Conservation (phyloP, 2,888 invertebrate genomes). For the Yponomeuta sedellus region DNA sequence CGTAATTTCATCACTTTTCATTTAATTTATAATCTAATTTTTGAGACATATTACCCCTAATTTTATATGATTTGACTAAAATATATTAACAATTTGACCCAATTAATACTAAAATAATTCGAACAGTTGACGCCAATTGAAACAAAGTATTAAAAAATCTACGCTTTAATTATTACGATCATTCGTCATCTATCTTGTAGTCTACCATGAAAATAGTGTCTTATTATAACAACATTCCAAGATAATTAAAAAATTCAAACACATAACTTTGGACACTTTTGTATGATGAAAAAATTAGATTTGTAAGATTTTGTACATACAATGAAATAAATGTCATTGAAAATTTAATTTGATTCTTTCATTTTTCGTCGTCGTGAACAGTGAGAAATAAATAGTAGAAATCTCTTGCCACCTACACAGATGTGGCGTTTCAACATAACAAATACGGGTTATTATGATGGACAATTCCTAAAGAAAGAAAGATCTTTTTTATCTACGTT, state of each 20-base stretch:
- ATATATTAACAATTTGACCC: slow-evolving; percentile 22
- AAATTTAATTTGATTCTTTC: slow-evolving; percentile 45
- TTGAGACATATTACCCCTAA: slow-evolving; percentile 24
- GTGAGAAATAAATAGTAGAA: background rate
- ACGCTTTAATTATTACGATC: slow-evolving; percentile 45
- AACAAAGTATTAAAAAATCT: slow-evolving; percentile 35
- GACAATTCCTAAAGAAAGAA: no score
- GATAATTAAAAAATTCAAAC: slow-evolving; percentile 63
- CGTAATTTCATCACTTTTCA: slow-evolving; percentile 27
- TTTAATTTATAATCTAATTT: slow-evolving; percentile 55
- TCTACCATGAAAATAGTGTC: slow-evolving; percentile 70
- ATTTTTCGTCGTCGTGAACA: slow-evolving; percentile 18
- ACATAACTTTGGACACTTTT: slow-evolving; percentile 74
- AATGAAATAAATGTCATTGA: slow-evolving; percentile 76
- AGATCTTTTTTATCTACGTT: no score
- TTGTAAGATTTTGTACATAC: slow-evolving; percentile 76
- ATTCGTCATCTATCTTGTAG: slow-evolving; percentile 44
- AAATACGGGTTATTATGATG: no score
- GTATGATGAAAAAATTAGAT: slow-evolving; percentile 67
- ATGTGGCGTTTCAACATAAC: background rate
- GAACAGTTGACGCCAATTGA: slow-evolving; percentile 29
- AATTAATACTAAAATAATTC: slow-evolving; percentile 26
- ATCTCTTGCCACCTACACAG: background rate
- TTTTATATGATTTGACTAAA: background rate
- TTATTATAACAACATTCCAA: slow-evolving; percentile 68